Evolutionary conservation across 2,888 invertebrate species (phyloP).

Genomic region (Hoplodrina ambigua): DNA sequence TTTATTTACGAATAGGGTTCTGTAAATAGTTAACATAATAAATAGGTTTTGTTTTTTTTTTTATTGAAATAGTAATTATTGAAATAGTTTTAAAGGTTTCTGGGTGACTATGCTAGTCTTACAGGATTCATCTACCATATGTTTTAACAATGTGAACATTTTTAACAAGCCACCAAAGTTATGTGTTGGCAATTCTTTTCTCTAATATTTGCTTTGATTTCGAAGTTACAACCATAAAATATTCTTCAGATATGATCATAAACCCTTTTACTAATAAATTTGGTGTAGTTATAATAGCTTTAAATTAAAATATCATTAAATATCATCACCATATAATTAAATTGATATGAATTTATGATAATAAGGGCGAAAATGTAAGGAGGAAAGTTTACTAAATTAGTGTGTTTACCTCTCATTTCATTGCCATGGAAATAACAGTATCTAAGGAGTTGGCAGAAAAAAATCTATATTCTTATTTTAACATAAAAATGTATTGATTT

Average conservation of each 20-base stretch:
- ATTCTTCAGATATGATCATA: not conserved
- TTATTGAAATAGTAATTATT: not conserved
- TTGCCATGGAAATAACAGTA: slow-evolving; percentile 8
- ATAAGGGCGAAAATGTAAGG: not conserved
- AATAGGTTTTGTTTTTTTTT: not conserved
- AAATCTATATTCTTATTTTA: not conserved
- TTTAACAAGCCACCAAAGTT: not conserved
- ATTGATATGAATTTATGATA: not conserved
- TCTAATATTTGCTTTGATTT: not conserved
- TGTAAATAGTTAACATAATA: not conserved
- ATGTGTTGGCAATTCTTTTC: not conserved
- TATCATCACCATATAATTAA: not conserved
- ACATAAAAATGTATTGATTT: not conserved
- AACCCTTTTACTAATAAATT: not conserved
- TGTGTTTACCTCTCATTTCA: not conserved
- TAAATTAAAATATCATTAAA: not conserved
- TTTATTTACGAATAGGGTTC: not conserved
- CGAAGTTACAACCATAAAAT: not conserved
- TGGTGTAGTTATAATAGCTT: not conserved
- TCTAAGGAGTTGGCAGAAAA: not conserved
- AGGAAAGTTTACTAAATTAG: not conserved
- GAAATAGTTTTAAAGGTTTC: not conserved
- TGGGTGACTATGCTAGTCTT: not conserved
- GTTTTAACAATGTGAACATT: not conserved
- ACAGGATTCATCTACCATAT: not conserved